These are phyloP conservation scores for Oncorhynchus gorbuscha DNA, from an alignment of 2,113 vertebrate genomes.

Conservation along the genomic window DNA sequence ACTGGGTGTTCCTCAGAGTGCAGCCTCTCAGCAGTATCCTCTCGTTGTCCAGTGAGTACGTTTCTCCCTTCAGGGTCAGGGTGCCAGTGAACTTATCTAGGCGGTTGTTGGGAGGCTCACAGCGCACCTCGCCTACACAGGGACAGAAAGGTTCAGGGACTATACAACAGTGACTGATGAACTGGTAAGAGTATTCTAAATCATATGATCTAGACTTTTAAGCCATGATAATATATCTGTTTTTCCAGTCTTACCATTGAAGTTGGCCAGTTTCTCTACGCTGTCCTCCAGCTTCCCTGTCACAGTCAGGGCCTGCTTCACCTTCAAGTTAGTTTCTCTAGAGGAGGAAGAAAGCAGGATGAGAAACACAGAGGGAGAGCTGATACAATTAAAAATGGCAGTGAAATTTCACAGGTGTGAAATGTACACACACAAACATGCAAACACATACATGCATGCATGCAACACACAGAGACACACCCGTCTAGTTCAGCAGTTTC, in stretches of 20 bases:
- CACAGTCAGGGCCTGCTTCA: slow-evolving; percentile 86
- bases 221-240: neutral
- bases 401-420: neutral
- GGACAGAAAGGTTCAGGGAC: neutral
- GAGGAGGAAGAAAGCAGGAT: slow-evolving; percentile 10
- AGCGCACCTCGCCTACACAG: slow-evolving; percentile 81
- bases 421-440: neutral
- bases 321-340: slow-evolving; percentile 97
- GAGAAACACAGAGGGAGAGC: neutral
- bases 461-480: slow-evolving; percentile 67
- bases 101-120: slow-evolving; percentile 91
- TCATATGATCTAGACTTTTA: no score
- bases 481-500: slow-evolving; percentile 94
- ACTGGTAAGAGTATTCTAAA: no score
- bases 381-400: neutral
- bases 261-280: slow-evolving; percentile 75
- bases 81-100: slow-evolving; percentile 88
- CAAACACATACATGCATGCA: slow-evolving; percentile 1
- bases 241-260: slow-evolving; percentile 76
- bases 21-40: slow-evolving; percentile 91
- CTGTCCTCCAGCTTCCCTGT: slow-evolving; percentile 83
- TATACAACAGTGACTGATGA: no score
- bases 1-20: slow-evolving; percentile 89
- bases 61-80: slow-evolving; percentile 72
- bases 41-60: slow-evolving; percentile 82